These are phyloP conservation scores for Cheirogaleus medius DNA, from an alignment of 2,113 vertebrate genomes.

Conservation along the genomic window DNA sequence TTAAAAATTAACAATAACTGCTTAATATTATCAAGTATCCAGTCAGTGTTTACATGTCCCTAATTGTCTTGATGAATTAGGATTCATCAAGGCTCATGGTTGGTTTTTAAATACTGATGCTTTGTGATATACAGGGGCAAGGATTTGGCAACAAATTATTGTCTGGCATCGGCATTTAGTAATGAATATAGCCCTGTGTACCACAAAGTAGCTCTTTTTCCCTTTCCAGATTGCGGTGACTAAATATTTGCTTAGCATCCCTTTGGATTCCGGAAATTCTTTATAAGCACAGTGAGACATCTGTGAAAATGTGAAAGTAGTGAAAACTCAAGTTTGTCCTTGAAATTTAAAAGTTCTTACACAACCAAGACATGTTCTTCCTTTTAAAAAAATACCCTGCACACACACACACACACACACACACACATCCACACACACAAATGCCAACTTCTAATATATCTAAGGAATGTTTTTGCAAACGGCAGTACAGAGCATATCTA, in stretches of 20 bases:
- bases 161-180: not conserved
- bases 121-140: not conserved
- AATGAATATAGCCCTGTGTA: not conserved
- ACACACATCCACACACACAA: not conserved
- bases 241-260: not conserved
- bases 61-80: not conserved
- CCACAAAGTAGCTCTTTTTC: not conserved
- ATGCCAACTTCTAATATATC: not conserved
- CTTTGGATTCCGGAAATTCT: not conserved
- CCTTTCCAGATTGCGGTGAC: not conserved
- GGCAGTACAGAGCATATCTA: not conserved
- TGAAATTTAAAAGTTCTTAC: not conserved
- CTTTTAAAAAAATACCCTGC: not conserved
- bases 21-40: conserved; percentile 26
- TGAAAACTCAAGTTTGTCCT: conserved; percentile 3
- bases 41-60: conserved; percentile 12
- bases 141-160: not conserved
- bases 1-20: conserved; percentile 28
- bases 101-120: not conserved
- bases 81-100: not conserved
- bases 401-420: not conserved
- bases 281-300: conserved; percentile 38
- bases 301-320: conserved; percentile 28
- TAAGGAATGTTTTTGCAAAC: conserved; percentile 13
- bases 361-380: not conserved